phyloP scores from a whole-genome alignment of 2,797 vertebrate genomes.

The Lophius americanus region DNA sequence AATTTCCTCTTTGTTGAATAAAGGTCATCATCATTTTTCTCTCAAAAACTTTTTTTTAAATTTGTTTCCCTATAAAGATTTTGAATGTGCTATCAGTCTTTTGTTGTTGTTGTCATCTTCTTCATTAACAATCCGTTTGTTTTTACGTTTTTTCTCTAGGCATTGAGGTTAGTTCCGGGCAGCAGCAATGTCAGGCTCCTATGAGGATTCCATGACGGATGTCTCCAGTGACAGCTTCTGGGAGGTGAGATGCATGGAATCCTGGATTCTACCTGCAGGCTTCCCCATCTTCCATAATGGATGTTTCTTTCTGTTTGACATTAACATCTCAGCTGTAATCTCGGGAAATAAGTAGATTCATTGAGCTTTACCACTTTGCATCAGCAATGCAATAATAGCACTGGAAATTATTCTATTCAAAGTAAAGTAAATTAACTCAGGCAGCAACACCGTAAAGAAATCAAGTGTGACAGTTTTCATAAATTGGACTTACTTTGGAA shows the following conservation, averaged over 20 bases:
- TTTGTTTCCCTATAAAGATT: background rate
- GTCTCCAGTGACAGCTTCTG: slow-evolving; percentile 98
- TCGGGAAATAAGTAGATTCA: background rate
- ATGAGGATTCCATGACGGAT: slow-evolving; percentile 90
- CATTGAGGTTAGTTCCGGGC: slow-evolving; percentile 61
- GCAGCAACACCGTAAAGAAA: background rate
- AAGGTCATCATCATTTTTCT: background rate
- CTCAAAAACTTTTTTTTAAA: slow-evolving; percentile 2
- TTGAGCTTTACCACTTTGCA: background rate
- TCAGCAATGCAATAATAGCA: background rate
- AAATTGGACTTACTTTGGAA: background rate
- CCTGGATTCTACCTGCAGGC: background rate
- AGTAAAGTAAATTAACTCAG: too few species aligned
- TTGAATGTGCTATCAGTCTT: background rate
- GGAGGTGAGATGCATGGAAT: slow-evolving; percentile 86
- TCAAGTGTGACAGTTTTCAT: too few species aligned
- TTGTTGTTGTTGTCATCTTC: background rate
- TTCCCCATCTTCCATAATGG: too few species aligned
- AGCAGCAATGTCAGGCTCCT: slow-evolving; percentile 91
- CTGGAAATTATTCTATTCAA: too few species aligned
- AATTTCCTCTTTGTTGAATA: background rate
- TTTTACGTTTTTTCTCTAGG: slow-evolving; percentile 37
- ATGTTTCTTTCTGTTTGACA: background rate
- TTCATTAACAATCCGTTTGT: background rate
- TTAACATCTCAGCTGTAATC: background rate